A percentile compares a stretch with the other conserved stretches of the same genome.
These are phyloP conservation scores for Tapera naevia DNA, from an alignment of 2,797 vertebrate species.

Conservation along the genomic window DNA sequence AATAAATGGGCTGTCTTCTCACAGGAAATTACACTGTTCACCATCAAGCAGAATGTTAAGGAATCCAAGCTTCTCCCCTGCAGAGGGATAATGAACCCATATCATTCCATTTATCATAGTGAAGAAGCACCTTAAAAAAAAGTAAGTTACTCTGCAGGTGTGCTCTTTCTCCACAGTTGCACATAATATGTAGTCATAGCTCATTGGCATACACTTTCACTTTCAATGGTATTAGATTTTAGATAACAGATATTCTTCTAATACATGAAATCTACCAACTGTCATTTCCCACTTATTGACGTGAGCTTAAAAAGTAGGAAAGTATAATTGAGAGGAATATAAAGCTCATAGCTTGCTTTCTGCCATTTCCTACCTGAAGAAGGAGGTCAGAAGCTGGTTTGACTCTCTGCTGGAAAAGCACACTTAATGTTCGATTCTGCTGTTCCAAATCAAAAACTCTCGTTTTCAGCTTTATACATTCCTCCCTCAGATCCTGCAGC, in stretches of 20 bases:
- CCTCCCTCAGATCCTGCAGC: conserved; percentile 88
- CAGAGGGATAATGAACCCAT: conserved; percentile 43
- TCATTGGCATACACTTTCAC: background rate
- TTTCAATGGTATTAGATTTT: conserved; percentile 34
- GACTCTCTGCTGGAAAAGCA: conserved; percentile 90
- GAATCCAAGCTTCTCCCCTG: conserved; percentile 25
- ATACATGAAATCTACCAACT: conserved; percentile 7
- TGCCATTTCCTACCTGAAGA: conserved; percentile 84
- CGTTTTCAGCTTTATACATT: conserved; percentile 90
- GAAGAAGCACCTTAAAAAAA: conserved; percentile 17
- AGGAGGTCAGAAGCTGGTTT: conserved; percentile 88
- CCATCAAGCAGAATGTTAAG: conserved; percentile 30
- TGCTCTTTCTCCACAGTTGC: conserved; percentile 17
- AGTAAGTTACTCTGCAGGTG: conserved; percentile 10
- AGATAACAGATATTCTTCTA: conserved; percentile 13
- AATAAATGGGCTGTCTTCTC: conserved; percentile 52
- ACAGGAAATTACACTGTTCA: conserved; percentile 57
- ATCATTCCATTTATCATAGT: conserved; percentile 29
- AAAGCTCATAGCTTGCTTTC: background rate
- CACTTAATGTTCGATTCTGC: conserved; percentile 87
- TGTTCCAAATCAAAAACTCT: conserved; percentile 93
- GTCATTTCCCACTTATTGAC: conserved; percentile 2
- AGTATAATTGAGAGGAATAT: background rate
- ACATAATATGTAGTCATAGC: background rate
- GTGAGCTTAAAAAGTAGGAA: background rate